Evolutionary conservation across 2,113 vertebrate genomes (phyloP).

Genomic region (Sakesphorus luctuosus): DNA sequence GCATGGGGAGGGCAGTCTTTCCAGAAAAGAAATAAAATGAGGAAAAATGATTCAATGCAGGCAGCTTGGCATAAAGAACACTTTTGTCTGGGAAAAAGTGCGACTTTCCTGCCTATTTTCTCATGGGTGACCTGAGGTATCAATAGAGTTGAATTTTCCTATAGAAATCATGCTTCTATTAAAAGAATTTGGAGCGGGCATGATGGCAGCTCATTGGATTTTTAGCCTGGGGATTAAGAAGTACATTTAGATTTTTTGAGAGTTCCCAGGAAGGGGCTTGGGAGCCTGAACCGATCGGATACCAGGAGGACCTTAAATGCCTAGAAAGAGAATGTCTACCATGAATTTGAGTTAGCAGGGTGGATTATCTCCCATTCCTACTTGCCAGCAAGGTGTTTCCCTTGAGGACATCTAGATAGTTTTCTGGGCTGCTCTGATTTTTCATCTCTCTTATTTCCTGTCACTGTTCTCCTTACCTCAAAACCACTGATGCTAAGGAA

Average conservation of each 20-base stretch:
- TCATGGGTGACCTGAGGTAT: neutral
- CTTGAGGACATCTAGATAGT: fast-evolving
- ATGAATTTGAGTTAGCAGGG: neutral
- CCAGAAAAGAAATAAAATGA: neutral
- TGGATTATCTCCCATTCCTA: neutral
- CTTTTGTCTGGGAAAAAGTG: neutral
- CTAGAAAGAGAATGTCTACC: neutral
- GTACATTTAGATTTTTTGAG: neutral
- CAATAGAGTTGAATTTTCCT: neutral
- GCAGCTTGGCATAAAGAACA: neutral
- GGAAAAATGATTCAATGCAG: neutral
- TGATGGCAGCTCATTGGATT: neutral
- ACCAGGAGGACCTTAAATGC: neutral
- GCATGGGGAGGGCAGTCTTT: neutral
- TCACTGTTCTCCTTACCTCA: neutral
- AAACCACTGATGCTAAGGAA: neutral
- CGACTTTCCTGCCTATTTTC: neutral
- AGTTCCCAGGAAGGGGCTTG: neutral
- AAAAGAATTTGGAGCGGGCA: neutral
- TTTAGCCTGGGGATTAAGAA: neutral
- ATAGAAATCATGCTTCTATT: neutral
- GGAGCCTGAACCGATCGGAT: neutral
- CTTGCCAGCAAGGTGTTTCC: neutral
- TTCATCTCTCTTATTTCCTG: neutral
- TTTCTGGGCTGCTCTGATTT: neutral